Evolutionary conservation across 2,888 invertebrate genomes (phyloP).

Genomic region (Tortricodes alternella): DNA sequence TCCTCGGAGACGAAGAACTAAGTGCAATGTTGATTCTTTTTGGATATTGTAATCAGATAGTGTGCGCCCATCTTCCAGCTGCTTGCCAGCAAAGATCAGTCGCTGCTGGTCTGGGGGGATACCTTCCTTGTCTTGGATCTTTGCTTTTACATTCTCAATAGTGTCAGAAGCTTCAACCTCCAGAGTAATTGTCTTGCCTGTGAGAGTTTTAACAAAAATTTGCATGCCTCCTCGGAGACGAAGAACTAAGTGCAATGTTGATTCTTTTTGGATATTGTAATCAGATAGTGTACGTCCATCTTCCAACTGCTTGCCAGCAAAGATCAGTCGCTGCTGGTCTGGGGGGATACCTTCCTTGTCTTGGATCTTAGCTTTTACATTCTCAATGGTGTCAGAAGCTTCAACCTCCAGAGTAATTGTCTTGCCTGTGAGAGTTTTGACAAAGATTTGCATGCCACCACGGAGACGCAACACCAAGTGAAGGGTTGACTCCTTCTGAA

Average conservation of each 20-base stretch:
- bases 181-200: slow-evolving; percentile 34
- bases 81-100: slow-evolving; percentile 63
- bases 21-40: slow-evolving; percentile 64
- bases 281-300: slow-evolving; percentile 36
- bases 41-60: slow-evolving; percentile 69
- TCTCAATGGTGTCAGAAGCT: slow-evolving; percentile 35
- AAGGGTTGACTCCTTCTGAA: slow-evolving; percentile 36
- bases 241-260: slow-evolving; percentile 30
- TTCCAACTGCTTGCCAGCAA: slow-evolving; percentile 36
- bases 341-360: slow-evolving; percentile 37
- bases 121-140: slow-evolving; percentile 64
- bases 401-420: slow-evolving; percentile 37
- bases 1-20: slow-evolving; percentile 63
- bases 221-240: slow-evolving; percentile 35
- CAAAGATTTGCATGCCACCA: slow-evolving; percentile 38
- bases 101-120: slow-evolving; percentile 66
- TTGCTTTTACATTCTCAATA: slow-evolving; percentile 66
- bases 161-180: slow-evolving; percentile 44
- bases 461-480: slow-evolving; percentile 36
- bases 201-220: slow-evolving; percentile 33
- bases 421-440: slow-evolving; percentile 36
- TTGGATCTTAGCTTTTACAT: slow-evolving; percentile 36
- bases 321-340: slow-evolving; percentile 36
- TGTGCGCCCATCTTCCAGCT: slow-evolving; percentile 66
- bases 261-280: slow-evolving; percentile 37